phyloP scores from a whole-genome alignment of 2,888 invertebrate genomes.

The Scaptomyza polygonia region DNA sequence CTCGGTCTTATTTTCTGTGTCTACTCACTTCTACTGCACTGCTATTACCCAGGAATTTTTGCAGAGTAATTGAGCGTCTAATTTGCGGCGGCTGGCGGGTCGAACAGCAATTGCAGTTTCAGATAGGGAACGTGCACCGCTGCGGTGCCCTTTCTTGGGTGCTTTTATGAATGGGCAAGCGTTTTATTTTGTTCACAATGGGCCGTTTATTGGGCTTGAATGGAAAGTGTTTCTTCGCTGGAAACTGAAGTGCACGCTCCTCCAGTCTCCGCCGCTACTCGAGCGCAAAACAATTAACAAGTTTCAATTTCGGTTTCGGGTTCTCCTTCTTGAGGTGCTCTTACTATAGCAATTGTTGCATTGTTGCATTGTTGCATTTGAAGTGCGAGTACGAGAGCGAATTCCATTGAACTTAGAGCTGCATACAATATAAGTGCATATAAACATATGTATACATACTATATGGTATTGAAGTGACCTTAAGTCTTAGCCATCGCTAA shows the following conservation, averaged over 20 bases:
- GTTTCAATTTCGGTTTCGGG: constrained; percentile 56
- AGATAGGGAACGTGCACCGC: constrained; percentile 21
- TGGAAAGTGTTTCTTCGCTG: constrained; percentile 74
- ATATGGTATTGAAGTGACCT: constrained; percentile 55
- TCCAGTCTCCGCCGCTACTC: constrained; percentile 53
- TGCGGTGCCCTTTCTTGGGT: constrained; percentile 42
- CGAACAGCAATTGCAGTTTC: constrained; percentile 57
- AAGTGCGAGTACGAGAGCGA: constrained; percentile 51
- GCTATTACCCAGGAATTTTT: constrained; percentile 66
- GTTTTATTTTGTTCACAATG: constrained; percentile 53
- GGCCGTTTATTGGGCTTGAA: constrained; percentile 70
- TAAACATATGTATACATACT: neutral
- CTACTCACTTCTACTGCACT: constrained; percentile 9
- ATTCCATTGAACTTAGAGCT: constrained; percentile 65
- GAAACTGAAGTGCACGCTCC: constrained; percentile 60
- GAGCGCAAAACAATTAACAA: constrained; percentile 80
- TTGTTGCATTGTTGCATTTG: constrained; percentile 59
- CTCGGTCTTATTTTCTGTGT: neutral
- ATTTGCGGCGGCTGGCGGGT: constrained; percentile 68
- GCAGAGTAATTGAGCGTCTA: constrained; percentile 76
- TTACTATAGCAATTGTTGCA: constrained; percentile 56
- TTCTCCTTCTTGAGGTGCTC: constrained; percentile 27
- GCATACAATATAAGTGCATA: neutral
- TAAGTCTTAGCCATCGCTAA: constrained; percentile 55
- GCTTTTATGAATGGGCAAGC: constrained; percentile 70